These are phyloP conservation scores for Rhinoderma darwinii DNA, from an alignment of 2,113 vertebrate species.

Conservation along the genomic window DNA sequence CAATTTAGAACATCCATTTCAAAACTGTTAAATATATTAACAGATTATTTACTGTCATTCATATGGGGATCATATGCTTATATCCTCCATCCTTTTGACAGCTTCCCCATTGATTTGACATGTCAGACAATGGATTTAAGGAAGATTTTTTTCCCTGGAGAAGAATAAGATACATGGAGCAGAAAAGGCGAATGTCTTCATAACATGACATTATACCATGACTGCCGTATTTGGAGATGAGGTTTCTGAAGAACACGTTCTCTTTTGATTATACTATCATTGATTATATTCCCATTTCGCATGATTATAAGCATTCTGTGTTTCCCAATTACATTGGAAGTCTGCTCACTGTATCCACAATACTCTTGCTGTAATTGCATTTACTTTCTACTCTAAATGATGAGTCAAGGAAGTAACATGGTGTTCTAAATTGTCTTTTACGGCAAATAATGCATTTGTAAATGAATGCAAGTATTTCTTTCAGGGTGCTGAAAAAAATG, in stretches of 20 bases:
- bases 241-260: background rate
- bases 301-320: background rate
- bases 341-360: conserved; percentile 7
- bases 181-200: background rate
- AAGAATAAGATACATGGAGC: background rate
- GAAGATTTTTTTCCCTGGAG: background rate
- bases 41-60: background rate
- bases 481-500: conserved; percentile 41
- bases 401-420: conserved; percentile 21
- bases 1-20: conserved; percentile 35
- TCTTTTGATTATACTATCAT: background rate
- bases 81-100: background rate
- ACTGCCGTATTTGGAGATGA: background rate
- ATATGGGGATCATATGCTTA: conserved; percentile 8
- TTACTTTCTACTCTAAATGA: conserved; percentile 32
- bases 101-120: background rate
- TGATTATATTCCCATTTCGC: background rate
- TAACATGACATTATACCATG: background rate
- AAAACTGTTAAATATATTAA: conserved; percentile 31
- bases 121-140: background rate
- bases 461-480: conserved; percentile 49
- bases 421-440: conserved; percentile 50
- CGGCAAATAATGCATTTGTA: conserved; percentile 52
- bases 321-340: conserved; percentile 14
- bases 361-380: conserved; percentile 5